Conservation (phyloP, 2,888 invertebrate species). For the Drosophila setosimentum region DNA sequence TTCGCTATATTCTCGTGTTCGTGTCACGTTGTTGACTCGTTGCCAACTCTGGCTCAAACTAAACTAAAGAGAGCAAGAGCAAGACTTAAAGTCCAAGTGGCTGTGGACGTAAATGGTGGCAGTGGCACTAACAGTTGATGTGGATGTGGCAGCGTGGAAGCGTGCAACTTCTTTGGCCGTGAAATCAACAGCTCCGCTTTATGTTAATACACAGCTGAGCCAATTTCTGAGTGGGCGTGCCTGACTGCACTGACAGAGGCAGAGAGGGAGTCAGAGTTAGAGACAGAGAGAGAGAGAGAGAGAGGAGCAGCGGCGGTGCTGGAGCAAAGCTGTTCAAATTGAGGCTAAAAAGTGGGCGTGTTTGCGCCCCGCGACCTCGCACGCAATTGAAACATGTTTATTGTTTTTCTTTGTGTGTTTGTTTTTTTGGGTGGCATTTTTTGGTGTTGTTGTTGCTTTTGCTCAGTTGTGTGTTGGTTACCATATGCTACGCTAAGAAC, state of each 20-base stretch:
- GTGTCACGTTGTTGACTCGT: constrained; percentile 11
- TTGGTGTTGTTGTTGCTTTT: background rate
- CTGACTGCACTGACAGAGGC: constrained; percentile 4
- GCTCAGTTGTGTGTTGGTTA: constrained; percentile 14
- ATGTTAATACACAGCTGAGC: constrained; percentile 45
- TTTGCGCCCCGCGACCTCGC: constrained; percentile 60
- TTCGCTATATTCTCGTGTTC: background rate
- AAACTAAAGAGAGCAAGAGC: background rate
- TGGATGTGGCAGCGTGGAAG: constrained; percentile 36
- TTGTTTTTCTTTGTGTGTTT: constrained; percentile 17
- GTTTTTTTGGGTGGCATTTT: constrained; percentile 1
- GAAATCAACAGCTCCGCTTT: constrained; percentile 47
- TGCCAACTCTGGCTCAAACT: constrained; percentile 9
- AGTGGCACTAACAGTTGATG: constrained; percentile 15
- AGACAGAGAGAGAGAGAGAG: background rate
- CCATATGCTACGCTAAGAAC: constrained; percentile 16
- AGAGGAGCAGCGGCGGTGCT: background rate
- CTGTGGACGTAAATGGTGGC: constrained; percentile 7
- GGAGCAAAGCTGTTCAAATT: constrained; percentile 42
- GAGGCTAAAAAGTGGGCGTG: constrained; percentile 56
- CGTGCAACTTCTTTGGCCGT: constrained; percentile 68
- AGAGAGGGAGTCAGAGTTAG: constrained; percentile 14
- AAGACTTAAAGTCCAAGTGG: constrained; percentile 21
- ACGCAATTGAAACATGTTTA: constrained; percentile 65
- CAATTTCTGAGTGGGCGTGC: constrained; percentile 27